Evolutionary conservation across 1,140 invertebrate species (phyloP).

Genomic region (Listronotus oregonensis): DNA sequence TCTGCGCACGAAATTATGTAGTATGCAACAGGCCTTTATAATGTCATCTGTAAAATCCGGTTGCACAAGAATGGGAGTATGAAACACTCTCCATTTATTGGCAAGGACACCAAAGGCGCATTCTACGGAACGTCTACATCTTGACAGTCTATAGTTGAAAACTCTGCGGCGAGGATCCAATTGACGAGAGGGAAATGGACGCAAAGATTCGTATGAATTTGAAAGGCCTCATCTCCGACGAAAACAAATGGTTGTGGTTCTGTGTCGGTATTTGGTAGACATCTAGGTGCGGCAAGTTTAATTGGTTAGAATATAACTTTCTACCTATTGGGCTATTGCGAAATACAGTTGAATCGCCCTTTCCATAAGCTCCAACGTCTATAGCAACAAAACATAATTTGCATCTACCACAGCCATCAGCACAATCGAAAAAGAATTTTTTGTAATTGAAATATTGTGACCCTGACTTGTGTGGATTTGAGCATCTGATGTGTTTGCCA

Average conservation of each 20-base stretch:
- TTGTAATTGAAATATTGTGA: slow-evolving; percentile 35
- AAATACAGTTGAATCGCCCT: slow-evolving; percentile 54
- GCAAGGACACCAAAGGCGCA: slow-evolving; percentile 51
- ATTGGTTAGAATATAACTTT: slow-evolving; percentile 1
- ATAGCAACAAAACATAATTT: slow-evolving; percentile 35
- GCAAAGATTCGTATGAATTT: slow-evolving; percentile 42
- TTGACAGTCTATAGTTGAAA: slow-evolving; percentile 57
- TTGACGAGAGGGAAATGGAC: slow-evolving; percentile 45
- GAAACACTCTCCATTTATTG: slow-evolving; percentile 44
- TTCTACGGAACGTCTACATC: slow-evolving; percentile 55
- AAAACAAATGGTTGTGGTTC: not conserved
- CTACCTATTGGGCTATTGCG: slow-evolving; percentile 43
- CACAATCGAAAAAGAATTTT: slow-evolving; percentile 46
- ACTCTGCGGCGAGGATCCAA: slow-evolving; percentile 48
- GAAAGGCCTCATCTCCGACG: slow-evolving; percentile 52
- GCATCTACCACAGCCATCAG: slow-evolving; percentile 22
- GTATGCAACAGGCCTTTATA: slow-evolving; percentile 49
- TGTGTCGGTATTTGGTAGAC: slow-evolving; percentile 24
- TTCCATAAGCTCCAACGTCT: slow-evolving; percentile 34
- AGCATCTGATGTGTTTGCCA: slow-evolving; percentile 42
- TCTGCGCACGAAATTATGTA: slow-evolving; percentile 52
- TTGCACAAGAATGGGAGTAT: slow-evolving; percentile 38
- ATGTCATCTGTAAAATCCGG: slow-evolving; percentile 45
- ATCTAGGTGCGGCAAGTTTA: no score
- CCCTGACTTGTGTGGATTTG: slow-evolving; percentile 55